Evolutionary conservation across 92 coral and sea anemone genomes (phyloP).

Genomic region (Umimayanthus kanabou): DNA sequence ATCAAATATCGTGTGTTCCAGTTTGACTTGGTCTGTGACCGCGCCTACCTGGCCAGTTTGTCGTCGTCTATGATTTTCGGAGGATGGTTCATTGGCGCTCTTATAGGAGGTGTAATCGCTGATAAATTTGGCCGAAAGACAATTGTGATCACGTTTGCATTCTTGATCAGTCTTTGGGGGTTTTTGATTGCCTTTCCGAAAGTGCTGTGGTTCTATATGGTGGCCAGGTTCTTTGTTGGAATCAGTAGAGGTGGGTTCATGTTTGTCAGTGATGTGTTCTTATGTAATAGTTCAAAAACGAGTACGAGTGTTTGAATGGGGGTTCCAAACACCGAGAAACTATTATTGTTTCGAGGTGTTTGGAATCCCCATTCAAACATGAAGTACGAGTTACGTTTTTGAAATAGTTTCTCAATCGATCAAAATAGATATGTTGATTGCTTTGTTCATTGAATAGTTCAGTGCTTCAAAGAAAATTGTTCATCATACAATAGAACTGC

Average conservation of each 20-base stretch:
- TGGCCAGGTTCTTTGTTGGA: not conserved
- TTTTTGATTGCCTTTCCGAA: constrained; percentile 14
- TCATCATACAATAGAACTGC: no score
- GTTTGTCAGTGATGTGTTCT: not conserved
- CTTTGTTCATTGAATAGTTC: no score
- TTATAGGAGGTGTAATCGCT: not conserved
- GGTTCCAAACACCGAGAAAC: no score
- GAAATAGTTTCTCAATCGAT: no score
- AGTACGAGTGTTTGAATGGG: no score
- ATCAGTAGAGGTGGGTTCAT: not conserved
- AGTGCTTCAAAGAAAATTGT: no score
- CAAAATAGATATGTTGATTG: no score
- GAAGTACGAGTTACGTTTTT: no score
- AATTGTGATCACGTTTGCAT: not conserved
- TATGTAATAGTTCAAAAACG: no score
- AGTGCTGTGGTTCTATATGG: not conserved
- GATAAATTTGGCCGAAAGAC: constrained; percentile 10
- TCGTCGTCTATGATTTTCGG: constrained; percentile 1
- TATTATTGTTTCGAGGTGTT: no score
- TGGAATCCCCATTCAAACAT: no score
- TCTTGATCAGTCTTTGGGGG: constrained; percentile 17
- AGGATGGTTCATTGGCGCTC: constrained; percentile 7
- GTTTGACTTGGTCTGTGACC: constrained; percentile 1
- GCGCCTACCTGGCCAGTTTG: not conserved
- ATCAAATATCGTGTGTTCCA: not conserved